These are phyloP conservation scores for Anarsia innoxiella DNA, from an alignment of 2,888 invertebrate species.

Conservation along the genomic window DNA sequence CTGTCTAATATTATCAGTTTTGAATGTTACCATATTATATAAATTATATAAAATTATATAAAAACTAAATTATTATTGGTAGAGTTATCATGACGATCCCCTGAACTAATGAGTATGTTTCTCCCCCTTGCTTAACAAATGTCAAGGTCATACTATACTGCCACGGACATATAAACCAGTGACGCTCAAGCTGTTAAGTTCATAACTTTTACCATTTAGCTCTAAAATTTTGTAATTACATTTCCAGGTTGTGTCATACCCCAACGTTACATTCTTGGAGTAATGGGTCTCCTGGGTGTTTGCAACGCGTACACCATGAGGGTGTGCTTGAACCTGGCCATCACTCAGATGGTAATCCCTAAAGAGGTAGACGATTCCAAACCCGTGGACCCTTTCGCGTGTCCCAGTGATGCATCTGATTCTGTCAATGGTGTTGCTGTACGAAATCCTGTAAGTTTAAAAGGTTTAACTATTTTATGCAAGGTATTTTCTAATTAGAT, in stretches of 20 bases:
- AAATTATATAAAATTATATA: no score
- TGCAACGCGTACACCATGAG: slow-evolving; percentile 85
- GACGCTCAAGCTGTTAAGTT: neutral
- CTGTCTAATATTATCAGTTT: no score
- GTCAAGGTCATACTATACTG: no score
- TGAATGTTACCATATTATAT: no score
- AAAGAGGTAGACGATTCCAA: slow-evolving; percentile 16
- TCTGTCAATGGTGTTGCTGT: slow-evolving; percentile 26
- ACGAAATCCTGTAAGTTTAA: slow-evolving; percentile 42
- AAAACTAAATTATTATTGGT: neutral
- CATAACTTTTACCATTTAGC: no score
- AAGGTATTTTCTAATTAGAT: no score
- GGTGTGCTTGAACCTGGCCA: slow-evolving; percentile 82
- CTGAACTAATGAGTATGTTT: neutral
- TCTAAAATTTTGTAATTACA: no score
- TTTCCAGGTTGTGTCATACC: slow-evolving; percentile 75
- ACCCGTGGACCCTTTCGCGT: slow-evolving; percentile 39
- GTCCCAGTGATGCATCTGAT: slow-evolving; percentile 35
- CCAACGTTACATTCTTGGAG: slow-evolving; percentile 80
- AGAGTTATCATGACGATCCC: neutral
- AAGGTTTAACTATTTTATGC: neutral
- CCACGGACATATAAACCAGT: no score
- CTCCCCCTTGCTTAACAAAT: neutral
- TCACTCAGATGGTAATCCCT: slow-evolving; percentile 78
- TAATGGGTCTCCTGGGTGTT: slow-evolving; percentile 83